Evolutionary conservation across 2,797 vertebrate species (phyloP), one percentile per base, ranked within the genome.

Genomic region (Sebastes ruberrimus): DNA sequence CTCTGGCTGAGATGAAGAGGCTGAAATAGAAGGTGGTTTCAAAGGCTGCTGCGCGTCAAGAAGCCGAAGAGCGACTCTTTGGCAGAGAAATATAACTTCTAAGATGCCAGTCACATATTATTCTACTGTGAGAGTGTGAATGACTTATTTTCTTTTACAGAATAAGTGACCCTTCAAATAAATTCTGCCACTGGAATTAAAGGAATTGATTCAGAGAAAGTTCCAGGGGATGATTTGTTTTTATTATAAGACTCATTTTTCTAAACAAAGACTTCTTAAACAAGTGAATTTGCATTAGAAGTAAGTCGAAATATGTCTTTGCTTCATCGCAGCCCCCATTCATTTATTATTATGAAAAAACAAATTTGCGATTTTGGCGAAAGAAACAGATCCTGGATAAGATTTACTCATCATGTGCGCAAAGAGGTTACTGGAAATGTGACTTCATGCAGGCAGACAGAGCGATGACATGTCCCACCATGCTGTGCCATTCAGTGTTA

Each of bases 1-100:
- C 60, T 78, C 67, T 89, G 89, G 82, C 86, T 85, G 52, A 79
- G 83, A 83, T 10, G 82, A 80, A 65, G 74, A 32, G 16, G 61
- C 69, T 88, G 88, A 87, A 90, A 92, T 74, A 38, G 46, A 86
- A 86, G 85, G 89, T 84, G 86, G n/a, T 89, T 88, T 90, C 78
- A 90, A 89, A 93, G 85, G 76, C 73, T 38, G 38, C 2, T 85
- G 76, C 57, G 66, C 56, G 27, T 81, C n/a, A 87, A 83, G 70
- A 75, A 75, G 66, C 69, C 69, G 76, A 80, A 63, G 76, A 76
- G 76, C 63, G 66, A 83, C 83, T 89, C 81, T 88, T 81, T 88
- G 86, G 81, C 76, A 70, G 35, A 66, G 57, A 9, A 33, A 53
- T 30, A 18, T 30, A 18, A 81, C 59, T 68, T 61, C n/a, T 42